Conservation (phyloP, 2,888 invertebrate species). For the Frankliniella fusca region DNA sequence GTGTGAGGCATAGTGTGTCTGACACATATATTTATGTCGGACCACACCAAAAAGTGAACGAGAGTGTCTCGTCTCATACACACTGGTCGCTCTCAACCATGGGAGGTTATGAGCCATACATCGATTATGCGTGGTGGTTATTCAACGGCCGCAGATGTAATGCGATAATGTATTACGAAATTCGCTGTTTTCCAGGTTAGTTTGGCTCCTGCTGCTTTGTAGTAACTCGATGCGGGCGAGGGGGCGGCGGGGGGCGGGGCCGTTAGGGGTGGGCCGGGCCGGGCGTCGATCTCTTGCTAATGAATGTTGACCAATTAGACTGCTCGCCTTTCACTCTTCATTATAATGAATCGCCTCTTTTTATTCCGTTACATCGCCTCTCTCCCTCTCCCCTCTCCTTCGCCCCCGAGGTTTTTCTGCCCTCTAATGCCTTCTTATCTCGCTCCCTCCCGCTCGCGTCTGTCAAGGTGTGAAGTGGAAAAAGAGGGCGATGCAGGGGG, state of each 20-base stretch:
- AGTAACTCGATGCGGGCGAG: background rate
- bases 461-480: slow-evolving; percentile 7
- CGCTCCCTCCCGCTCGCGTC: background rate
- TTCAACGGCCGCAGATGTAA: no score
- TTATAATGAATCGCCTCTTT: slow-evolving; percentile 7
- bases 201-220: no score
- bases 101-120: no score
- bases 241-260: background rate
- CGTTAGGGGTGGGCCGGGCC: background rate
- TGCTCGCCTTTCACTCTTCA: slow-evolving; percentile 1
- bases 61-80: no score
- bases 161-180: no score
- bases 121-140: no score
- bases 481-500: background rate
- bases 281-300: background rate
- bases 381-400: background rate
- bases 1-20: no score
- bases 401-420: background rate
- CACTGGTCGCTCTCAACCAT: no score
- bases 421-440: background rate
- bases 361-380: slow-evolving; percentile 6
- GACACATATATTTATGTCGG: no score
- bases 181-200: no score
- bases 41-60: no score
- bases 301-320: slow-evolving; percentile 22